Evolutionary conservation across 2,113 vertebrate species (phyloP).

Genomic region (Crotalus viridis): DNA sequence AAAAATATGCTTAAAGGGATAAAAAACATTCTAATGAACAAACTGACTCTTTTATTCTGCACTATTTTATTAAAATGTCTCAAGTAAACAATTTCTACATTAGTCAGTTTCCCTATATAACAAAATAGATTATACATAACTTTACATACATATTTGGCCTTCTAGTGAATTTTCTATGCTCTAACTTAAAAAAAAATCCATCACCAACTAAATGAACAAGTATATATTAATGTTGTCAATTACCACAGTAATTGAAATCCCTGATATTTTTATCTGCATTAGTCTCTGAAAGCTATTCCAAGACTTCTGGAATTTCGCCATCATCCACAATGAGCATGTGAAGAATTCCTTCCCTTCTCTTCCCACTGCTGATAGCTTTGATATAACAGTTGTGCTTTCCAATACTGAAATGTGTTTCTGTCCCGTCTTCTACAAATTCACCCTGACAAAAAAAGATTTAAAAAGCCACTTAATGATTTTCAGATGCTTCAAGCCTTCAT

Average conservation of each 20-base stretch:
- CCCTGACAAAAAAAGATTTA: conserved; percentile 72
- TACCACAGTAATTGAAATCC: conserved; percentile 66
- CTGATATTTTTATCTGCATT: conserved; percentile 46
- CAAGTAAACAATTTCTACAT: conserved; percentile 38
- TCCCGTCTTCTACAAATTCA: conserved; percentile 98
- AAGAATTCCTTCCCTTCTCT: conserved; percentile 91
- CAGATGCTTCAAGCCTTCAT: conserved; percentile 5
- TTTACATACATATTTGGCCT: conserved; percentile 48
- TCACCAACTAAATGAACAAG: conserved; percentile 62
- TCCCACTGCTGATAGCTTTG: conserved; percentile 97
- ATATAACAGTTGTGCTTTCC: conserved; percentile 89
- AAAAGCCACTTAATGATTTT: accelerated
- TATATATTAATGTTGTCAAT: conserved; percentile 54
- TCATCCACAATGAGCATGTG: conserved; percentile 91
- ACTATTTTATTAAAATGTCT: conserved; percentile 39
- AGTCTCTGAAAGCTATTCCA: conserved; percentile 71
- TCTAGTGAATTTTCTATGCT: conserved; percentile 54
- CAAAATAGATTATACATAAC: conserved; percentile 41
- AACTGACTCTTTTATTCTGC: conserved; percentile 36
- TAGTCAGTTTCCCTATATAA: conserved; percentile 48
- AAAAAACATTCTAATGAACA: neutral
- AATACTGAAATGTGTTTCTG: conserved; percentile 93
- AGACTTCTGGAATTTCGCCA: conserved; percentile 83
- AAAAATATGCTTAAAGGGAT: neutral
- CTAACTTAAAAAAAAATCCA: conserved; percentile 57